Conservation (phyloP, 1,140 invertebrate species). For the Microvelia longipes region DNA sequence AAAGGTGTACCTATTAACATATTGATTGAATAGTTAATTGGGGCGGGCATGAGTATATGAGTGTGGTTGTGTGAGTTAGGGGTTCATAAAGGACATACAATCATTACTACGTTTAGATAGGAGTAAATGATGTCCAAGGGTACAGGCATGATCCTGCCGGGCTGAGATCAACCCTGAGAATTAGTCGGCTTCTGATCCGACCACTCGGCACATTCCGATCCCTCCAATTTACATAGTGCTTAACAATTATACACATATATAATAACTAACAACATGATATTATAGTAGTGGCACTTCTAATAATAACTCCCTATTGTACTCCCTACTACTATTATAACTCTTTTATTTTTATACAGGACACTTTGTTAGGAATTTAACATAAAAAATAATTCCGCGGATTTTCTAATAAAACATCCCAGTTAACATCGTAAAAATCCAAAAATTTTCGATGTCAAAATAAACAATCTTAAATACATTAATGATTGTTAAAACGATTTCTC, state of each 20-base stretch:
- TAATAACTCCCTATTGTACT: too few species aligned
- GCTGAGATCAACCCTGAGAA: not conserved
- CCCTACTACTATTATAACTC: too few species aligned
- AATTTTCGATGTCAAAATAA: too few species aligned
- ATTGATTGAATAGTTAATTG: conserved; percentile 6
- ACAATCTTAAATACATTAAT: too few species aligned
- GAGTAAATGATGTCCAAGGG: not conserved
- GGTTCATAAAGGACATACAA: not conserved
- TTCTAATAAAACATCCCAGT: too few species aligned
- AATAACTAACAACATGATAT: too few species aligned
- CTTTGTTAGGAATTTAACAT: too few species aligned
- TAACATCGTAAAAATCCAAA: too few species aligned
- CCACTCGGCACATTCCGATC: not conserved
- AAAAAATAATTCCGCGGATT: too few species aligned
- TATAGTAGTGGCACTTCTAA: too few species aligned
- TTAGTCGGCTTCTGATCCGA: not conserved
- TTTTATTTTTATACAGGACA: too few species aligned
- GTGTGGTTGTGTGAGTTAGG: not conserved
- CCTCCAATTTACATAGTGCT: not conserved
- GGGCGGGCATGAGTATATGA: not conserved
- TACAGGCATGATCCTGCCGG: not conserved
- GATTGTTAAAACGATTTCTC: too few species aligned
- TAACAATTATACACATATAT: not conserved
- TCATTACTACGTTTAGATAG: not conserved
- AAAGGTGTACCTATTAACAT: not conserved